These are phyloP conservation scores for Synaphobranchus kaupii DNA, from an alignment of 2,797 vertebrate species.

Conservation along the genomic window DNA sequence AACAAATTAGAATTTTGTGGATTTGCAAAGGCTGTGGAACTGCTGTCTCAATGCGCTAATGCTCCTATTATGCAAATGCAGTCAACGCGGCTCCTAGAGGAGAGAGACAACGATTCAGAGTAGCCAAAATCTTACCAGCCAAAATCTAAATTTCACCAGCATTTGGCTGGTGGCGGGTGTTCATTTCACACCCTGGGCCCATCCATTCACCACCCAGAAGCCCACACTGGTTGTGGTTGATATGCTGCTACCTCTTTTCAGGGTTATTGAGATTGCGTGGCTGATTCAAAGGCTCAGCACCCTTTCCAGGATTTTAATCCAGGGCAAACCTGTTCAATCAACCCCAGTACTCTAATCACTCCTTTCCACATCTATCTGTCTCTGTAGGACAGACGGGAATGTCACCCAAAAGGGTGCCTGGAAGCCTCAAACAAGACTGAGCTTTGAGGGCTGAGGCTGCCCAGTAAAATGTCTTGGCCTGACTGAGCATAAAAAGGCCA, in stretches of 20 bases:
- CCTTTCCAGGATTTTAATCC: not conserved
- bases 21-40: no score
- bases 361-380: not conserved
- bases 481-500: not conserved
- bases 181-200: no score
- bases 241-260: not conserved
- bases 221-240: not conserved
- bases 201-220: not conserved
- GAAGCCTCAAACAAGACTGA: not conserved
- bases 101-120: no score
- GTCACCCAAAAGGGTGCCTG: not conserved
- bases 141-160: no score
- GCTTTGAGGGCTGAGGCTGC: not conserved
- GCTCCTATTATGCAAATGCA: no score
- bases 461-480: not conserved
- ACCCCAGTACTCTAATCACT: not conserved
- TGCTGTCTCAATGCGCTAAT: no score
- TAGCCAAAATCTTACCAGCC: no score
- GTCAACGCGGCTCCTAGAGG: no score
- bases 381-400: not conserved
- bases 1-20: no score
- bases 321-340: not conserved
- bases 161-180: no score
- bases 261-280: not conserved
- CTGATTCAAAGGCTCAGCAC: not conserved